Evolutionary conservation across 2,797 vertebrate genomes (phyloP).

Genomic region (Discoglossus pictus): DNA sequence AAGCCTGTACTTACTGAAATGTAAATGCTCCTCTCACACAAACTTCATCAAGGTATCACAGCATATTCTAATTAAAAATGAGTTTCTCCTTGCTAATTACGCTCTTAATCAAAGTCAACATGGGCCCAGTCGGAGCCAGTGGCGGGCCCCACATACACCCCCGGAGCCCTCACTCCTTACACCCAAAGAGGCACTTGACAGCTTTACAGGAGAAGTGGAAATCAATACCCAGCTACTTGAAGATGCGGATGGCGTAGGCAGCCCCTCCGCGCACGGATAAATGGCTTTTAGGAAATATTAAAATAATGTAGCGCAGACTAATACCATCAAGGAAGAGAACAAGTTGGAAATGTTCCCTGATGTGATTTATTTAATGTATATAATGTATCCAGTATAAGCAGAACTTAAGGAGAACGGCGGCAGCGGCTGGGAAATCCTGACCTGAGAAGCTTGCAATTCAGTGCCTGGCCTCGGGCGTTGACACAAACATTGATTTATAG

Average conservation of each 20-base stretch:
- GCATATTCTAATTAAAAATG: no score
- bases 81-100: no score
- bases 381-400: conserved; percentile 22
- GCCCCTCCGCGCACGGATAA: conserved; percentile 37
- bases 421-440: no score
- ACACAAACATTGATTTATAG: no score
- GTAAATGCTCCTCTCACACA: no score
- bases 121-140: no score
- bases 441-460: no score
- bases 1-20: no score
- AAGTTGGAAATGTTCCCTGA: conserved; percentile 34
- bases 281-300: conserved; percentile 52
- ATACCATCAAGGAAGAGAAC: conserved; percentile 31
- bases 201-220: conserved; percentile 57
- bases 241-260: conserved; percentile 58
- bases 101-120: no score
- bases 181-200: conserved; percentile 42
- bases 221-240: conserved; percentile 62
- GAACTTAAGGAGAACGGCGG: no score
- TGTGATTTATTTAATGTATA: conserved; percentile 45
- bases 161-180: conserved; percentile 19
- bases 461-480: no score
- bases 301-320: conserved; percentile 38
- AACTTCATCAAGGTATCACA: no score
- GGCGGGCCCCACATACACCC: background rate